These are phyloP conservation scores for Amphimallon solstitiale DNA, from an alignment of 2,888 invertebrate genomes.

Conservation along the genomic window DNA sequence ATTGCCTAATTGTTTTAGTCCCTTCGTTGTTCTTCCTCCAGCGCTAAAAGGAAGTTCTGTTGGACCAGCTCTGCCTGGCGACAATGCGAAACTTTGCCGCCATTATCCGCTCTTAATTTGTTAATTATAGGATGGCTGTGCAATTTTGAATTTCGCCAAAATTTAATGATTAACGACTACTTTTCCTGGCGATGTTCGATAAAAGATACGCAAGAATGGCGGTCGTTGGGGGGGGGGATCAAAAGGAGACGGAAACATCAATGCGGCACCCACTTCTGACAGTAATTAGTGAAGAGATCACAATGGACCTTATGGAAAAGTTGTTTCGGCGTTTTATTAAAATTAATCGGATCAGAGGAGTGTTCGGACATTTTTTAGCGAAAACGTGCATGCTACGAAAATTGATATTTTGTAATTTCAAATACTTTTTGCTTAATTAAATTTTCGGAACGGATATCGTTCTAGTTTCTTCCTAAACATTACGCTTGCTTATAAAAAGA, in stretches of 20 bases:
- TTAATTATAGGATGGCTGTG: conserved; percentile 31
- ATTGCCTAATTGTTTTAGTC: conserved; percentile 32
- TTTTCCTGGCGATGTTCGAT: conserved; percentile 15
- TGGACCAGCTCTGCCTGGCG: not conserved
- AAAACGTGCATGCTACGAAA: not conserved
- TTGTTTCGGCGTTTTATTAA: conserved; percentile 25
- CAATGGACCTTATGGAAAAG: conserved; percentile 26
- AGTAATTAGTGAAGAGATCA: conserved; percentile 26
- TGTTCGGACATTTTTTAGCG: conserved; percentile 8
- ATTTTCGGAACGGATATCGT: no score
- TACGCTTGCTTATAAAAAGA: no score
- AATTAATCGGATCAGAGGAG: conserved; percentile 14
- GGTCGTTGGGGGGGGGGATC: conserved; percentile 8
- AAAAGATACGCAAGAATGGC: conserved; percentile 3
- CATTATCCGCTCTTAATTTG: conserved; percentile 33
- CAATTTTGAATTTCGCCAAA: conserved; percentile 28
- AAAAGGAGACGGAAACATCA: conserved; percentile 16
- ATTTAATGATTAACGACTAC: conserved; percentile 36
- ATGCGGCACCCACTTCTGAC: conserved; percentile 28
- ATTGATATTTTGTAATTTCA: not conserved
- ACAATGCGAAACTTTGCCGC: conserved; percentile 21
- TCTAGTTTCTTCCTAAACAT: no score
- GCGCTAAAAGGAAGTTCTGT: not conserved
- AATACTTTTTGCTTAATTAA: conserved; percentile 11
- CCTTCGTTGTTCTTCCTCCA: not conserved